Evolutionary conservation across 2,888 invertebrate genomes (phyloP).

Genomic region (Acleris laterana): DNA sequence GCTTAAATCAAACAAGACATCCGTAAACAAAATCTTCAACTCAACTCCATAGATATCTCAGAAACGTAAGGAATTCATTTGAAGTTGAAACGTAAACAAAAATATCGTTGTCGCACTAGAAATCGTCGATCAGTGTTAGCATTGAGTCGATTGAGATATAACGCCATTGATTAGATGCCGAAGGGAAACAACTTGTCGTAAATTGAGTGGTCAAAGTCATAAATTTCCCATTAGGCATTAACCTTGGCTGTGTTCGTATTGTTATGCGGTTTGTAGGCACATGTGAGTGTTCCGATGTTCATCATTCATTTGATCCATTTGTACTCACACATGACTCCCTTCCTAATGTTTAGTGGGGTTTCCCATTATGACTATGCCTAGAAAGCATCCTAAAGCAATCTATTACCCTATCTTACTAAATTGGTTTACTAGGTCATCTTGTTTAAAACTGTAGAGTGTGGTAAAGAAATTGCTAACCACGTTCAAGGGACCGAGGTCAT

Average conservation of each 20-base stretch:
- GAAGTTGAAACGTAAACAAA: slow-evolving; percentile 13
- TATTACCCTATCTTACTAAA: background rate
- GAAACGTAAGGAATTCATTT: slow-evolving; percentile 5
- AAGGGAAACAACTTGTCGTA: slow-evolving; percentile 12
- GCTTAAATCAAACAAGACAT: background rate
- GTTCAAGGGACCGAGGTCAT: background rate
- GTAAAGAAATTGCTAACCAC: background rate
- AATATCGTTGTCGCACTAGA: slow-evolving; percentile 1
- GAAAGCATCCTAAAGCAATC: no score
- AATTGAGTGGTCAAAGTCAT: slow-evolving; percentile 17
- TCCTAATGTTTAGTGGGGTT: no score
- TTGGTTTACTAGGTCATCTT: background rate
- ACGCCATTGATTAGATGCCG: slow-evolving; percentile 11
- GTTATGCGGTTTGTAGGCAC: slow-evolving; percentile 8
- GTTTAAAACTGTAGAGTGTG: background rate
- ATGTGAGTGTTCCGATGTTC: background rate
- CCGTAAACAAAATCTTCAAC: background rate
- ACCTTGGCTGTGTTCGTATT: slow-evolving; percentile 23
- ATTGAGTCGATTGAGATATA: slow-evolving; percentile 14
- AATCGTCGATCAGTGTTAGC: background rate
- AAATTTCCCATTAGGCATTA: slow-evolving; percentile 16
- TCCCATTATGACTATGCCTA: no score
- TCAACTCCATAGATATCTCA: background rate
- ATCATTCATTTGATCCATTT: slow-evolving; percentile 1
- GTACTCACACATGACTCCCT: no score